phyloP scores from a whole-genome alignment of 2,797 vertebrate genomes.

The Pangasius djambal region DNA sequence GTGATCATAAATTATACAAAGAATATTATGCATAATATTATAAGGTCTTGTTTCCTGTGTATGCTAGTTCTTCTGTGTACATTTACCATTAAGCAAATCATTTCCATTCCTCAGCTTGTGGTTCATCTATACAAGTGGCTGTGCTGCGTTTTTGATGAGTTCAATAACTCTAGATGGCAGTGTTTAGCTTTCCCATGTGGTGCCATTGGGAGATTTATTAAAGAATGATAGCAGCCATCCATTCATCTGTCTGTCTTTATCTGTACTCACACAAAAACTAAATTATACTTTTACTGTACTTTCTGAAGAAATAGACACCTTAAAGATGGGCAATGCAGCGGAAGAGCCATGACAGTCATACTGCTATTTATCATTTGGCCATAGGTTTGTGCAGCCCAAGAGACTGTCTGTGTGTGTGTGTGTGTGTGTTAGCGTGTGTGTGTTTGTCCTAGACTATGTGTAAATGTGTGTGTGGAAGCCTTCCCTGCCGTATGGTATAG shows the following conservation, averaged over 20 bases:
- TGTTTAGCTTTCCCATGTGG: slow-evolving; percentile 67
- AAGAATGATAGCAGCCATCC: slow-evolving; percentile 80
- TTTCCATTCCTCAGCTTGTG: slow-evolving; percentile 35
- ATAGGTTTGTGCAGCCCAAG: not conserved
- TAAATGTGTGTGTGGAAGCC: slow-evolving; percentile 53
- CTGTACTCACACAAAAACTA: slow-evolving; percentile 67
- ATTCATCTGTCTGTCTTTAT: slow-evolving; percentile 79
- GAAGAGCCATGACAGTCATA: slow-evolving; percentile 2
- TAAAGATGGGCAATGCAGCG: slow-evolving; percentile 17
- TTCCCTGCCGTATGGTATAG: slow-evolving; percentile 54
- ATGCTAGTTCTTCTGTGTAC: not conserved
- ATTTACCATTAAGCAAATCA: slow-evolving; percentile 38
- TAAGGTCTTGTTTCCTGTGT: slow-evolving; percentile 14
- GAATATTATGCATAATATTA: not conserved
- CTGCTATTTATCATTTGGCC: slow-evolving; percentile 36
- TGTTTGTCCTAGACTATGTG: slow-evolving; percentile 53
- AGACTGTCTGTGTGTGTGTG: slow-evolving; percentile 8
- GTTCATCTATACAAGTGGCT: slow-evolving; percentile 37
- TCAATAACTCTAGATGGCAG: slow-evolving; percentile 79
- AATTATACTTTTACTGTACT: slow-evolving; percentile 68
- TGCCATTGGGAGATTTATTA: slow-evolving; percentile 71
- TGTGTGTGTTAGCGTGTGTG: slow-evolving; percentile 17
- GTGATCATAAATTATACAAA: slow-evolving; percentile 42
- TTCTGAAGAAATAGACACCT: slow-evolving; percentile 43
- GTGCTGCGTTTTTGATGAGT: slow-evolving; percentile 43